These are phyloP conservation scores for Sanderia malayensis DNA, from an alignment of 30 jellyfish, hydroid and myxozoan species.

Conservation along the genomic window DNA sequence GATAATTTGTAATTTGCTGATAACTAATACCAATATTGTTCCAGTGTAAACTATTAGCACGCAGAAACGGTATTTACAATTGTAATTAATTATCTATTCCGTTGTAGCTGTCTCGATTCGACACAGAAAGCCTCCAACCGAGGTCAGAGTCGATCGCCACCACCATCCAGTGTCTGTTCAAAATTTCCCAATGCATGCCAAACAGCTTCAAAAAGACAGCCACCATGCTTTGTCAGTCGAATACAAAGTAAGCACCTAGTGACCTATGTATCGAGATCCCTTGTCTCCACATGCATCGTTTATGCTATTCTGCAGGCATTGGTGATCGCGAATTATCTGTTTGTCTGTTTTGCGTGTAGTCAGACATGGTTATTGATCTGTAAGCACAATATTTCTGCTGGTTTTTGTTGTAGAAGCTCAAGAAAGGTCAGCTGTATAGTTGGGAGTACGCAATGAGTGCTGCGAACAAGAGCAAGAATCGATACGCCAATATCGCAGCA, in stretches of 20 bases:
- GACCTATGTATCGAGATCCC: no score
- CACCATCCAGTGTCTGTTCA: slow-evolving; percentile 63
- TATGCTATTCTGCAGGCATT: no score
- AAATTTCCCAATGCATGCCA: slow-evolving; percentile 57
- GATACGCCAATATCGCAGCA: slow-evolving; percentile 91
- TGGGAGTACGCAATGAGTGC: slow-evolving; percentile 76
- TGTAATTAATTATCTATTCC: slow-evolving; percentile 4
- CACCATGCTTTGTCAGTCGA: slow-evolving; percentile 74
- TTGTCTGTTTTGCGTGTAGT: no score
- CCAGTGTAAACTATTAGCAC: no score
- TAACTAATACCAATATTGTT: no score
- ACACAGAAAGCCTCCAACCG: slow-evolving; percentile 51
- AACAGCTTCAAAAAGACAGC: slow-evolving; percentile 68
- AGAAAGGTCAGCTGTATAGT: slow-evolving; percentile 64
- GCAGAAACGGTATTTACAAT: no score
- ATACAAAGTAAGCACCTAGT: slow-evolving; percentile 84
- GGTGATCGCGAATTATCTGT: no score
- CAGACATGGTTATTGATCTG: no score
- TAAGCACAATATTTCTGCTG: no score
- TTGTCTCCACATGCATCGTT: no score
- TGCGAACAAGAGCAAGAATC: slow-evolving; percentile 65
- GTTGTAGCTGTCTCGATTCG: slow-evolving; percentile 32
- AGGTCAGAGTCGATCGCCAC: slow-evolving; percentile 51
- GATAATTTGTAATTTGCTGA: no score
- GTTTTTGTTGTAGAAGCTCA: slow-evolving; percentile 39